phyloP scores from a whole-genome alignment of 2,888 invertebrate genomes.

The Panopea generosa region DNA sequence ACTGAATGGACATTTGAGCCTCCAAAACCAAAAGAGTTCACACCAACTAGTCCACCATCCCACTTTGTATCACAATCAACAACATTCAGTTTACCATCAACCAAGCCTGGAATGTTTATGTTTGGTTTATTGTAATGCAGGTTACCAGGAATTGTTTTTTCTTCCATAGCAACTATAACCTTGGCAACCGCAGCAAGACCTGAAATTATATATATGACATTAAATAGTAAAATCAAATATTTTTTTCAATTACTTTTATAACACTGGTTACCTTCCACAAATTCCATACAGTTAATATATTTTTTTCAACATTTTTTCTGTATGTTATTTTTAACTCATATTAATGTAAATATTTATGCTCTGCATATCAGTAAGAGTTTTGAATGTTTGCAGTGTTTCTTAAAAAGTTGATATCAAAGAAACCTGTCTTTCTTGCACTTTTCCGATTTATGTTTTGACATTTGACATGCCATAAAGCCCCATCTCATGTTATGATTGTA shows the following conservation, averaged over 20 bases:
- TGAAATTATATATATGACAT: conserved; percentile 66
- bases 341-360: background rate
- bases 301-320: background rate
- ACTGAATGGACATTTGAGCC: conserved; percentile 88
- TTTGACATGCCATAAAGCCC: too few species aligned
- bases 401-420: too few species aligned
- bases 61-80: conserved; percentile 93
- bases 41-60: conserved; percentile 95
- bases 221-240: background rate
- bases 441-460: too few species aligned
- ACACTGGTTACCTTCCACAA: too few species aligned
- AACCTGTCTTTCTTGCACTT: too few species aligned
- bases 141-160: conserved; percentile 95
- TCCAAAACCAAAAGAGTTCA: conserved; percentile 99
- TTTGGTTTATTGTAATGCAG: conserved; percentile 95
- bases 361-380: background rate
- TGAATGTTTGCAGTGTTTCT: too few species aligned
- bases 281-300: too few species aligned
- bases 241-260: too few species aligned
- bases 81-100: conserved; percentile 95
- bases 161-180: conserved; percentile 96
- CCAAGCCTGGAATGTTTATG: conserved; percentile 94
- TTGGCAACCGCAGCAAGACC: conserved; percentile 96
- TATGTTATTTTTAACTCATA: background rate
- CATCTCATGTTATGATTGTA: too few species aligned